Percentiles rank a stretch among this genome's conserved stretches.
These are phyloP conservation scores for Noctua janthe DNA, from an alignment of 2,888 invertebrate species.

Conservation along the genomic window DNA sequence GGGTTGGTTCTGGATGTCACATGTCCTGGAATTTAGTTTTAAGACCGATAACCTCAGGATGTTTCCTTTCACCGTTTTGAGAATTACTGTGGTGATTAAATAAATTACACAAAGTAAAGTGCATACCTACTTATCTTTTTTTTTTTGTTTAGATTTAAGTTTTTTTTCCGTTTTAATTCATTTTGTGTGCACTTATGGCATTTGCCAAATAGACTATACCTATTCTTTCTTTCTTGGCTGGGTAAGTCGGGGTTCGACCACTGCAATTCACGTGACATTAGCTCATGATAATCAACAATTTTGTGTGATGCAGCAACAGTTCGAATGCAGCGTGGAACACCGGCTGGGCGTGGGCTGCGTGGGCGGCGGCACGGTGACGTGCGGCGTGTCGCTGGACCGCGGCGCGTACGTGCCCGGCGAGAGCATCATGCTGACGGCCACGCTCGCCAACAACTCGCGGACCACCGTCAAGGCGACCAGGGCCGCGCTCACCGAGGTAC, in stretches of 20 bases:
- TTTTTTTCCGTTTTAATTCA: not conserved
- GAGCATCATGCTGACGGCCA: constrained; percentile 96
- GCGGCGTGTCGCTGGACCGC: constrained; percentile 96
- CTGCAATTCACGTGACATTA: not conserved
- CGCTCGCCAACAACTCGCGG: constrained; percentile 95
- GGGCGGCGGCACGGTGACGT: constrained; percentile 96
- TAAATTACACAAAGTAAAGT: not conserved
- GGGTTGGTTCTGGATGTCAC: not conserved
- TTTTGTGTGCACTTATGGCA: not conserved
- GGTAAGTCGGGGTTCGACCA: not conserved
- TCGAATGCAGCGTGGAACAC: constrained; percentile 97
- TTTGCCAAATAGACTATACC: not conserved
- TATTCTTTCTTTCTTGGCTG: not conserved
- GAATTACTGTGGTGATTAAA: not conserved
- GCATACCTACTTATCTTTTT: not conserved
- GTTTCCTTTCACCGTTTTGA: not conserved
- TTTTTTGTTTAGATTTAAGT: too few species aligned
- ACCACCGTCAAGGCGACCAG: constrained; percentile 96
- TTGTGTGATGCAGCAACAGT: constrained; percentile 90
- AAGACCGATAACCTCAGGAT: not conserved
- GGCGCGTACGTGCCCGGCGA: constrained; percentile 99
- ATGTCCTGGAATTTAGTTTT: not conserved
- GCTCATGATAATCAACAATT: not conserved
- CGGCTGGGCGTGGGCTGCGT: constrained; percentile 97
- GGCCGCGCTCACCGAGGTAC: constrained; percentile 92